Evolutionary conservation across 1,140 invertebrate genomes (phyloP).

Genomic region (Aricia agestis): DNA sequence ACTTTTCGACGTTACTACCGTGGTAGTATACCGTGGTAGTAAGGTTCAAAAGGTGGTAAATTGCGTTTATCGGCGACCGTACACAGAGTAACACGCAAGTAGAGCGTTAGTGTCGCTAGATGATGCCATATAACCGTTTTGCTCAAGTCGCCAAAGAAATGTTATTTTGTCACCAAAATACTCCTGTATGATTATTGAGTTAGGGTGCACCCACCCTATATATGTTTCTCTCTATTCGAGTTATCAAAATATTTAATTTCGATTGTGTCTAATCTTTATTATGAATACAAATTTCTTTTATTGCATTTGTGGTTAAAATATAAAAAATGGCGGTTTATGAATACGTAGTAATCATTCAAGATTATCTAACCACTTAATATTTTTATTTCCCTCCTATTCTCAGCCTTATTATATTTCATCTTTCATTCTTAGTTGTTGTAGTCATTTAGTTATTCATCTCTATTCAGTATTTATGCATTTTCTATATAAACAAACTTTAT

Average conservation of each 20-base stretch:
- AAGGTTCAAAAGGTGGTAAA: not conserved
- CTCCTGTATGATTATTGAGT: conserved; percentile 18
- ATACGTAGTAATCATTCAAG: not conserved
- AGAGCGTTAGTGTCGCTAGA: conserved; percentile 61
- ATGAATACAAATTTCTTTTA: not conserved
- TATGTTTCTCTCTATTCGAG: not conserved
- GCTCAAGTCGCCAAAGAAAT: conserved; percentile 70
- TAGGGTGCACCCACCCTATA: not conserved
- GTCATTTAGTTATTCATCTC: not conserved
- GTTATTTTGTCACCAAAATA: conserved; percentile 13
- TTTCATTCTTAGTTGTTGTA: not conserved
- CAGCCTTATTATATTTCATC: too few species aligned
- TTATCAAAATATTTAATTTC: conserved; percentile 13
- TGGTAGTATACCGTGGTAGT: too few species aligned
- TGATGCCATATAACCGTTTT: conserved; percentile 64
- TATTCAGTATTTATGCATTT: not conserved
- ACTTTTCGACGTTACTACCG: not conserved
- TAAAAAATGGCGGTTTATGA: not conserved
- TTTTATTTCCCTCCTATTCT: not conserved
- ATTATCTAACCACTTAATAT: not conserved
- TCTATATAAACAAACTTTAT: not conserved
- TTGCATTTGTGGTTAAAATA: not conserved
- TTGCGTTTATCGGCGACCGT: not conserved
- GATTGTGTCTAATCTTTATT: not conserved
- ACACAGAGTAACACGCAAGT: conserved; percentile 23